Base-by-base conservation (phyloP, 2,797 vertebrate genomes). In the Tauraco hartlaubi region DNA sequence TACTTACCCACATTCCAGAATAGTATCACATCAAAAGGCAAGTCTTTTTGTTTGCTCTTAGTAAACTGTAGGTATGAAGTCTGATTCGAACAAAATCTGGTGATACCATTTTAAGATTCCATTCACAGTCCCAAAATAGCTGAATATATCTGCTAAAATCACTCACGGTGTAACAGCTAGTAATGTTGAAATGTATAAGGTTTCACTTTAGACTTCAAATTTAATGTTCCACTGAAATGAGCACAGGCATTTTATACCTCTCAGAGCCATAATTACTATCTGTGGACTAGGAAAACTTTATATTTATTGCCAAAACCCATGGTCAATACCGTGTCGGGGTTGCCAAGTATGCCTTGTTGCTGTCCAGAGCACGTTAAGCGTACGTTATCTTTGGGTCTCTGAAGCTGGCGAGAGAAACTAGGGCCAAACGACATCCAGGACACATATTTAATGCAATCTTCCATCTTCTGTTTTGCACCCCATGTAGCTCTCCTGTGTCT, bases 101-200 rank as follows among this genome's bases (percentile, higher is more conserved):
- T 54, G 49, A 82, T 39, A 33, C 17, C 3, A 1, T 59, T 89
- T 39, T 59, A 82, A 88, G 77, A 83, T 85, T 87, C 48, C 39
- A 37, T 80, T 82, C 62, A 79, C 22, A 52, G 16, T n/a, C 63
- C 37, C 3, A 2, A 87, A 91, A 82, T 56, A 94, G 9, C 55
- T 49, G 41, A 25, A 73, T n/a, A 41, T 55, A 86, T 85, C 85
- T 93, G 80, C 71, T 89, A 94, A 93, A 84, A 93, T 93, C 82
- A 76, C 91, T 92, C 91, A 46, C 39, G 49, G 12, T 39, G 18
- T 61, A 75, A 79, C n/a, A 86, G 44, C 31, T 85, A 46, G 31
- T 58, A 73, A 67, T 28, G 25, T 37, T 77, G 81, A 73, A 88
- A 85, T 76, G 61, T 49, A 56, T n/a, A 77, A 85, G 61, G 44